These are phyloP conservation scores for Tenthredo notha DNA, from an alignment of 2,888 invertebrate genomes.

Conservation along the genomic window DNA sequence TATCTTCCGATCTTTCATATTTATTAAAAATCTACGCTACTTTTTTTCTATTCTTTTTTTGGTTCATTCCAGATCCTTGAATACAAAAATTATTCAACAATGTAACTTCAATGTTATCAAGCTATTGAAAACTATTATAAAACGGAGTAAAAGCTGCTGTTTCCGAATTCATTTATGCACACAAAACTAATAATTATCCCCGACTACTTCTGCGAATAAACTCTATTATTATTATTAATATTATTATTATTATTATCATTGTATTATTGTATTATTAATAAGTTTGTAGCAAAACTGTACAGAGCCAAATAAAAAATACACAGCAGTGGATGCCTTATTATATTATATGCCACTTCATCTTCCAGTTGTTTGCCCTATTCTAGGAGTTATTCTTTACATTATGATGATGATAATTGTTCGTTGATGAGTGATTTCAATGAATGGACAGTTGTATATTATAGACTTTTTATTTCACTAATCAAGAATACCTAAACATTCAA, in stretches of 20 bases:
- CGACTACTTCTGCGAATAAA: constrained; percentile 17
- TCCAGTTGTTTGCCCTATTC: background rate
- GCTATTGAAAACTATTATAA: background rate
- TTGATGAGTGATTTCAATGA: background rate
- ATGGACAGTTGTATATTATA: too few species aligned
- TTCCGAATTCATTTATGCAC: constrained; percentile 4
- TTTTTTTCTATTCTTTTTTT: background rate
- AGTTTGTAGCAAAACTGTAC: constrained; percentile 75
- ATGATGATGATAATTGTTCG: background rate
- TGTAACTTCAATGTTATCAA: background rate
- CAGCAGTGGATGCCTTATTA: background rate
- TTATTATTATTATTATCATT: constrained; percentile 65
- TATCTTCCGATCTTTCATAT: background rate
- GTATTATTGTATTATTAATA: constrained; percentile 66
- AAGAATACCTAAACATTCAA: too few species aligned
- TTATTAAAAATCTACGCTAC: background rate
- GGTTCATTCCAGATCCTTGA: background rate
- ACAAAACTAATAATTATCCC: constrained; percentile 8
- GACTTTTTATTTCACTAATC: too few species aligned
- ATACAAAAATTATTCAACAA: background rate
- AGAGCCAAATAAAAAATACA: constrained; percentile 69
- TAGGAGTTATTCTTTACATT: background rate
- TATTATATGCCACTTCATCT: background rate
- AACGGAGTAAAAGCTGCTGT: background rate
- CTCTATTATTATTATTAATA: constrained; percentile 26